Percentiles rank a stretch among this genome's conserved stretches.
Evolutionary conservation across 2,797 vertebrate genomes (phyloP).

Genomic region (Prunella strophiata): DNA sequence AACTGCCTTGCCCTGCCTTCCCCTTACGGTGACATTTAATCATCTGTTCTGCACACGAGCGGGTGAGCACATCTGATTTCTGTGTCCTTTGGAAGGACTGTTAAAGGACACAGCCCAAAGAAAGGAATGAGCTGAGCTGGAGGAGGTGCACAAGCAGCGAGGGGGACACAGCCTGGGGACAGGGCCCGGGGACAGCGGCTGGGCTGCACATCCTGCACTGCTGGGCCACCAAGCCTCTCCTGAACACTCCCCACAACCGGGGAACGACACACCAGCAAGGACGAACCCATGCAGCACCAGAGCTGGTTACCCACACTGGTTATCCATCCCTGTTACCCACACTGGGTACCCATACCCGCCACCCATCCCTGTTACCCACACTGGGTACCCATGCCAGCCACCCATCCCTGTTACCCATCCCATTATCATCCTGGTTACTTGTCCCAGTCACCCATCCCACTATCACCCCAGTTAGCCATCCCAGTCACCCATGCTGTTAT

Average conservation of each 20-base stretch:
- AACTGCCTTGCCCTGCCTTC: accelerated
- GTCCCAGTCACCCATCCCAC: too few relatives aligned
- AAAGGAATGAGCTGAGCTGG: too few relatives aligned
- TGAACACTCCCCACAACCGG: accelerated
- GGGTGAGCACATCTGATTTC: neutral
- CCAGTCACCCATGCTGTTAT: too few relatives aligned
- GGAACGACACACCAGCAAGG: accelerated
- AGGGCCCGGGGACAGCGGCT: neutral
- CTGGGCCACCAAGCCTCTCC: too few relatives aligned
- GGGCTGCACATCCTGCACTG: neutral
- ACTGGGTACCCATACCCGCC: too few relatives aligned
- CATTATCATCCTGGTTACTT: too few relatives aligned
- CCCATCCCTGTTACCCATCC: too few relatives aligned
- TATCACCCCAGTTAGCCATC: too few relatives aligned
- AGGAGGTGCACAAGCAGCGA: neutral
- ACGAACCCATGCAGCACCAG: accelerated
- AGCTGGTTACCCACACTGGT: neutral
- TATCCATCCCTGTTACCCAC: too few relatives aligned
- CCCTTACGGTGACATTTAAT: neutral
- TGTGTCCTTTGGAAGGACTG: neutral
- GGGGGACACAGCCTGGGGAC: neutral
- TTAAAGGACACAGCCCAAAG: neutral
- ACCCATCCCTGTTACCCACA: accelerated
- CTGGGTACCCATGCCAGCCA: too few relatives aligned
- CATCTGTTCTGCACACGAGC: neutral